Percentiles rank a stretch among this genome's conserved stretches.
Evolutionary conservation across 2,888 invertebrate species (phyloP).

Genomic region (Nomada lathburiana): DNA sequence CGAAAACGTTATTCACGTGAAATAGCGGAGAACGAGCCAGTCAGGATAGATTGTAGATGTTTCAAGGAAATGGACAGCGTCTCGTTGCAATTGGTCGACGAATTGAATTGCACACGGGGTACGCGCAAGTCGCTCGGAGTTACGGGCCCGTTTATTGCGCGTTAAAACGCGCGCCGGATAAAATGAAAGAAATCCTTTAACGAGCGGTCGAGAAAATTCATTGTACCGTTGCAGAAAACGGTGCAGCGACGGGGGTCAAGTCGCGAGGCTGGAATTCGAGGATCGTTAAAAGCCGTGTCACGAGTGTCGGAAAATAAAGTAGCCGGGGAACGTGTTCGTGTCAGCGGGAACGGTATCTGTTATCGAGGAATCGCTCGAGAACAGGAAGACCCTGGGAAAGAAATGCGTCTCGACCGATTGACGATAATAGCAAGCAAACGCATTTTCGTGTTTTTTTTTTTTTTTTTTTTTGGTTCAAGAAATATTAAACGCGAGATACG

Average conservation of each 20-base stretch:
- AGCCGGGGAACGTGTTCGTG: slow-evolving; percentile 25
- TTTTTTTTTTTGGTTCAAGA: background rate
- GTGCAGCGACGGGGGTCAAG: slow-evolving; percentile 35
- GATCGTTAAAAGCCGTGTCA: slow-evolving; percentile 49
- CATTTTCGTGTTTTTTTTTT: background rate
- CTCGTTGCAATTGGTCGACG: background rate
- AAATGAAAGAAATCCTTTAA: slow-evolving; percentile 26
- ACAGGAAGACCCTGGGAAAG: slow-evolving; percentile 1
- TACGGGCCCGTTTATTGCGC: slow-evolving; percentile 14
- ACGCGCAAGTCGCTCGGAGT: background rate
- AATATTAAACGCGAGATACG: background rate
- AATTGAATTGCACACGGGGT: background rate
- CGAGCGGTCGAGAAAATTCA: slow-evolving; percentile 34
- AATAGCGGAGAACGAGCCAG: background rate
- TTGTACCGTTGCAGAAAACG: slow-evolving; percentile 16
- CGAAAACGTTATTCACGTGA: background rate
- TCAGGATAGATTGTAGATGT: no score
- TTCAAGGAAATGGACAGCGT: background rate
- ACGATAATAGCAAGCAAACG: background rate
- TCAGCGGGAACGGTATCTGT: slow-evolving; percentile 9
- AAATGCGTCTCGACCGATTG: background rate
- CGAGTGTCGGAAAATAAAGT: slow-evolving; percentile 44
- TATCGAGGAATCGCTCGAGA: slow-evolving; percentile 11
- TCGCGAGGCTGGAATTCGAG: slow-evolving; percentile 39
- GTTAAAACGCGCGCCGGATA: slow-evolving; percentile 1